Evolutionary conservation across 2,797 vertebrate genomes (phyloP).

Genomic region (Takifugu rubripes): DNA sequence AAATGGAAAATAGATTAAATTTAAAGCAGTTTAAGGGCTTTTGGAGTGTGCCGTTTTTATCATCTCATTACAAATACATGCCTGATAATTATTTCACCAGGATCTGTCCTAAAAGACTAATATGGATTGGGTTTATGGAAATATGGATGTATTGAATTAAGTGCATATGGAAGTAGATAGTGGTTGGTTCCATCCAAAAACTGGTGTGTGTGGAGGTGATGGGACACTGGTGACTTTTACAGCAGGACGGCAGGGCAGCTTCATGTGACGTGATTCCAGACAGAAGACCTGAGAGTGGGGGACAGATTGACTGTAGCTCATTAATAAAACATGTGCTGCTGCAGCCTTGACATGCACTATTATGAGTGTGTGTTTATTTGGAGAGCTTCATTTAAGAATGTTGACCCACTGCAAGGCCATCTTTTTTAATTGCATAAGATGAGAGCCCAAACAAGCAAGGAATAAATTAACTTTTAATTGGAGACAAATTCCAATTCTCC

Average conservation of each 20-base stretch:
- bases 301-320: conserved; percentile 30
- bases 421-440: conserved; percentile 55
- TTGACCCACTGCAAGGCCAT: conserved; percentile 54
- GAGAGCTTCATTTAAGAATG: conserved; percentile 42
- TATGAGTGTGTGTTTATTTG: conserved; percentile 37
- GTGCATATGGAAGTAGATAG: no score
- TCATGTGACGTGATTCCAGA: conserved; percentile 23
- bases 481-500: conserved; percentile 56
- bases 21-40: no score
- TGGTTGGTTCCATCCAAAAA: no score
- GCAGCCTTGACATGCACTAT: conserved; percentile 23
- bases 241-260: conserved; percentile 15
- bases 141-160: no score
- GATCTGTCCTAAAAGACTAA: no score
- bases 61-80: no score
- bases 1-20: no score
- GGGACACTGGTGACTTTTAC: not conserved
- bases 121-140: no score
- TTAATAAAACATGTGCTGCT: conserved; percentile 46
- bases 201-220: no score
- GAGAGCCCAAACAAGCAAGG: conserved; percentile 27
- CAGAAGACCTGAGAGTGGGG: conserved; percentile 18
- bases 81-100: no score
- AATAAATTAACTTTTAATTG: conserved; percentile 66
- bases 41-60: no score